Evolutionary conservation across 2,888 invertebrate species (phyloP), one percentile per base, ranked within the genome.

Genomic region (Therioaphis trifolii): DNA sequence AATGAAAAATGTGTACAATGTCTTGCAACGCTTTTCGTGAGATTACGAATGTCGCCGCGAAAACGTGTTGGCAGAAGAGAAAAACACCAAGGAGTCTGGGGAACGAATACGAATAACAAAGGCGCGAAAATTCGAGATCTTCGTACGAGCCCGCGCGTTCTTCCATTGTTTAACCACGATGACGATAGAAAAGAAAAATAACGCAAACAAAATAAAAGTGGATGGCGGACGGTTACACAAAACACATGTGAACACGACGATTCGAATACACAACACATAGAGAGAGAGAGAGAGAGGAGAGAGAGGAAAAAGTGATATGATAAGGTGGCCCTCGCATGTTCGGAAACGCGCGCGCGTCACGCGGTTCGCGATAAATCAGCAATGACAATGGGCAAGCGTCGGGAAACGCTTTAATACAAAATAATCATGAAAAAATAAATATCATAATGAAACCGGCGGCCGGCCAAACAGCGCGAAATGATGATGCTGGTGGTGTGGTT

Each of bases 301-400:
- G n/a, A n/a, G 35, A 3, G 7, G 24, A 12, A 15, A 55, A 55
- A 7, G 15, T 46, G 4, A 29, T 4, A 61, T 72, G 77, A 77
- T 77, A 77, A 77, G 66, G 77, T 49, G 24, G 46, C 58, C 43
- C 35, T 27, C 12, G 7, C 61, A 11, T n/a, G 35, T 29, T n/a
- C 29, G n/a, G 35, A 27, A 52, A 49, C 46, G 52, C 29, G 49
- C 52, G 49, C 46, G 52, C 77, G 77, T 77, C 77, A 77, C 35
- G 77, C 66, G 66, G 63, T 77, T 35, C 11, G 11, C 24, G 77
- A 77, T 77, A 49, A 35, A 77, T 77, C 49, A 11, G 7, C n/a
- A 35, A 49, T n/a, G n/a, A 61, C 18, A n/a, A 35, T 3, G n/a
- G n/a, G n/a, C 24, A 35, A 35, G n/a, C 24, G 63, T 27, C 15